A percentile compares a stretch with the other conserved stretches of the same genome.
Evolutionary conservation across 1,140 invertebrate species (phyloP).

Genomic region (Meloidogyne exigua): DNA sequence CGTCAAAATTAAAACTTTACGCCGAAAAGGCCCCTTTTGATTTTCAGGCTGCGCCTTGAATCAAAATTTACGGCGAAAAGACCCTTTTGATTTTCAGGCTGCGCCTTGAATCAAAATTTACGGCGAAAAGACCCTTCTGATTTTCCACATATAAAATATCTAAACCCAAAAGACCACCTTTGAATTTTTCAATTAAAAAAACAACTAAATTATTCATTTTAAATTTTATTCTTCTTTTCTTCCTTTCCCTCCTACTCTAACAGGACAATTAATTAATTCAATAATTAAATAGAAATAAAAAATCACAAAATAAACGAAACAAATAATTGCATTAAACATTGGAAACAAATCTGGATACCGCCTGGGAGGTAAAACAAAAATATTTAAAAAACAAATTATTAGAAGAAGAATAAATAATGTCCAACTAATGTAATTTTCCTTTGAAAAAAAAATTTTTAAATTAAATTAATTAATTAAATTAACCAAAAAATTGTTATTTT

Average conservation of each 20-base stretch:
- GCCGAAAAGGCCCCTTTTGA: no score
- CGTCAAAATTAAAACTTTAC: no score
- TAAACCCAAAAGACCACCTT: no score
- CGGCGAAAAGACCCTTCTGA: no score
- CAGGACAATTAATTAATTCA: slow-evolving; percentile 8
- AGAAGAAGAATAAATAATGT: slow-evolving; percentile 6
- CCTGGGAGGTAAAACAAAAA: slow-evolving; percentile 26
- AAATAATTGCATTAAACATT: slow-evolving; percentile 31
- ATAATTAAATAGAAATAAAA: slow-evolving; percentile 26
- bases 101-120: no score
- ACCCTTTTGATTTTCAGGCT: no score
- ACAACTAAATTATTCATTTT: slow-evolving; percentile 72
- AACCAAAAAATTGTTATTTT: no score
- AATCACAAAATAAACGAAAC: slow-evolving; percentile 24
- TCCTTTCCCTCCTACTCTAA: neutral
- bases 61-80: no score
- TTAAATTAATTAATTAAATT: slow-evolving; percentile 15
- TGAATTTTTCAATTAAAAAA: no score
- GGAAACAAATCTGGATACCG: slow-evolving; percentile 32
- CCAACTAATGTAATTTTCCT: neutral
- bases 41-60: no score
- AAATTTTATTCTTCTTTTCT: slow-evolving; percentile 18
- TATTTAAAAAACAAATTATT: slow-evolving; percentile 25
- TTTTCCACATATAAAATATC: no score
- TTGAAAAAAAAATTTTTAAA: neutral